Evolutionary conservation across 2,888 invertebrate genomes (phyloP).

Genomic region (Theretra japonica): DNA sequence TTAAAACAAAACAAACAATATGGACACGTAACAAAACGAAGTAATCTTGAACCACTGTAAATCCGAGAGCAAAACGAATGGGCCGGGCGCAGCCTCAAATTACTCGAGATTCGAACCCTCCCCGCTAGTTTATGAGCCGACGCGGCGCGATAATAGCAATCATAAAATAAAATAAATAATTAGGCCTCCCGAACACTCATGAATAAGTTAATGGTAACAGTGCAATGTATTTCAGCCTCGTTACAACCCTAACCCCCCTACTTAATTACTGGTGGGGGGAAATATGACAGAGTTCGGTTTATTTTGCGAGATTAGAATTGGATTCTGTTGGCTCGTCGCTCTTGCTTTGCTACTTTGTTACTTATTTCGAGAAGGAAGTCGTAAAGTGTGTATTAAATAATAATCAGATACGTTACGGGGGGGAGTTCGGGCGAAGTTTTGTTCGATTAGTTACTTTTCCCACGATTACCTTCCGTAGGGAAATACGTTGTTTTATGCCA

Average conservation of each 20-base stretch:
- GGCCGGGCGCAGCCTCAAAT: constrained; percentile 26
- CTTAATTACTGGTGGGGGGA: constrained; percentile 65
- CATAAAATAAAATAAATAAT: constrained; percentile 84
- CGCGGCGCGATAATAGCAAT: constrained; percentile 74
- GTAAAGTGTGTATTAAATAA: neutral
- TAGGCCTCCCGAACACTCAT: constrained; percentile 73
- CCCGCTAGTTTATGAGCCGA: constrained; percentile 69
- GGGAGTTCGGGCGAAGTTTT: neutral
- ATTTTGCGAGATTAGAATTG: constrained; percentile 38
- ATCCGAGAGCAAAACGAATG: constrained; percentile 26
- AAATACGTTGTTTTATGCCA: neutral
- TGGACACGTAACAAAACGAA: neutral
- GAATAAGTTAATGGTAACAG: constrained; percentile 78
- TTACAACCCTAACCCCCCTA: constrained; percentile 42
- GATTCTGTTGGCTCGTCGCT: constrained; percentile 37
- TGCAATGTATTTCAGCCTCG: constrained; percentile 52
- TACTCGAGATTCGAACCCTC: constrained; percentile 23
- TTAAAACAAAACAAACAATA: neutral
- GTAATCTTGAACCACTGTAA: neutral
- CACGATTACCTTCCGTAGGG: neutral
- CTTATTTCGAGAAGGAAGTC: neutral
- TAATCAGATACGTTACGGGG: neutral
- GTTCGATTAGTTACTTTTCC: neutral
- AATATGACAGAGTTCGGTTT: constrained; percentile 60
- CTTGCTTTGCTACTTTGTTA: neutral